Base-by-base conservation (phyloP, 2,888 invertebrate genomes). In the Drosophila silvestris region DNA sequence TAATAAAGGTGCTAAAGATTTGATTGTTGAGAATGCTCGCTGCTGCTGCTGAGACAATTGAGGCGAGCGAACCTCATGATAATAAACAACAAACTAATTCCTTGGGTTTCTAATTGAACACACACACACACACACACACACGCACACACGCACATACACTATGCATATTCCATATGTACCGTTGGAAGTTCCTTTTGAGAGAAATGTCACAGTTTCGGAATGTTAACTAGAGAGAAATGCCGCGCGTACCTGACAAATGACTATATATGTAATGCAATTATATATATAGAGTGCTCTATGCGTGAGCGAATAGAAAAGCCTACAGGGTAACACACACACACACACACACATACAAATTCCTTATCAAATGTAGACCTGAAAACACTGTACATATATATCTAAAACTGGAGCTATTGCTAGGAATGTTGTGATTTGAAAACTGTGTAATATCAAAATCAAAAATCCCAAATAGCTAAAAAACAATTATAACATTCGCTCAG, bases 221-320 rank as follows among this genome's bases (percentile, higher is more conserved):
- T 85, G 90, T 89, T 89, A 84, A 90, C 85, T 85, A 90, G 75
- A 88, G 75, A 88, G 70, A 85, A 83, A 90, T 81, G 89, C 89
- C 77, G 70, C 82, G 82, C 88, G 86, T 86, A 86, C 86, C 86
- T 86, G 86, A 81, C 66, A 70, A 81, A 44, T 47, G 19, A n/a
- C 72, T 72, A 73, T 78, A 80, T 72, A 68, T 83, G 73, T 73
- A 66, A 70, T 53, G 35, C 44, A 16, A 19, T 6, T 28, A 81
- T 57, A 59, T 26, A 79, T 66, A 68, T n/a, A 33, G 19, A 19
- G 57, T 54, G 59, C 65, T 69, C 63, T 50, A 76, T 65, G 70
- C 87, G 79, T 79, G 65, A 73, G 63, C 50, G 39, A 44, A 44
- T n/a, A 52, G 54, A 51, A 62, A 71, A 56, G 54, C 64, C 59